Base-by-base conservation (phyloP, 2,888 invertebrate genomes). In the Mesoligia furuncula region DNA sequence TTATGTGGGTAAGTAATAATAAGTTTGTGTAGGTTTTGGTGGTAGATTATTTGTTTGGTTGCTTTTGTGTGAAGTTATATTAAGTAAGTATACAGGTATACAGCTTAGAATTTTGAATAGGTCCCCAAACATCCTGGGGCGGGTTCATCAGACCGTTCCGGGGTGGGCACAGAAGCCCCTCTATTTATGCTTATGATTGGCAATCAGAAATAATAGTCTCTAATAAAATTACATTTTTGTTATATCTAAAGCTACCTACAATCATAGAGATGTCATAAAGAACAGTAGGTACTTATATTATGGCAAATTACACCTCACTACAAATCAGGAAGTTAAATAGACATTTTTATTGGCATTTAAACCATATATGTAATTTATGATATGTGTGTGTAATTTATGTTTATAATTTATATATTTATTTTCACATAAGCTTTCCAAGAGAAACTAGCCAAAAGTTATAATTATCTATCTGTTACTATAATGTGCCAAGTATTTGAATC, bases 301-400 rank as follows among this genome's bases (percentile, higher is more conserved):
- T 27, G 17, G 15, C 36, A 59, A 15, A 68, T 62, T 36, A 24
- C 3, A 59, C 45, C 68, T 62, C 13, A 36, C 15, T 57, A 73
- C 27, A 27, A 65, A 65, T 51, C 24, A 15, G n/a, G 17, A 82
- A 45, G 11, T 42, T 39, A 39, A 48, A 36, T 39, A 51, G 24
- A 57, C 24, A 62, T n/a, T 57, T 64, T 62, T 48, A 65, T 68
- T 75, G 39, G 31, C 36, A 27, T 81, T 27, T 17, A 81, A 64
- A 68, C 48, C 31, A 45, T 31, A 65, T 39, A n/a, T n/a, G n/a
- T n/a, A n/a, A n/a, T n/a, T n/a, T n/a, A n/a, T n/a, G n/a, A n/a
- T n/a, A n/a, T n/a, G n/a, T n/a, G n/a, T n/a, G n/a, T n/a, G n/a
- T n/a, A n/a, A n/a, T n/a, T n/a, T n/a, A n/a, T n/a, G n/a, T n/a